These are phyloP conservation scores for Morpho helenor DNA, from an alignment of 2,888 invertebrate species.

Conservation along the genomic window DNA sequence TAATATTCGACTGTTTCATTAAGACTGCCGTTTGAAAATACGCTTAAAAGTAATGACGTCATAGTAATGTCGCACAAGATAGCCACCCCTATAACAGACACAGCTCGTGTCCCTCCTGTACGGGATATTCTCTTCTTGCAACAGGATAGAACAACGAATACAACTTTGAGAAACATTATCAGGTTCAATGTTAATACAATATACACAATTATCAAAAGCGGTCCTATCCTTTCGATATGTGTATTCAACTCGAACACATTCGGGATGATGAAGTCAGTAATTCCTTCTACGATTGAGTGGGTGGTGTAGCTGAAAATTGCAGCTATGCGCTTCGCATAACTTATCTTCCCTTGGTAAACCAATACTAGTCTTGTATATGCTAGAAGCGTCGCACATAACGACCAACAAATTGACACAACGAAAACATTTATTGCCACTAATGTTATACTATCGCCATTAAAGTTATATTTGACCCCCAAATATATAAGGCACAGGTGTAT, in stretches of 20 bases:
- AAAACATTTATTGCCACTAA: slow-evolving; percentile 15
- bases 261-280: slow-evolving; percentile 13
- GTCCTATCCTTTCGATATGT: not conserved
- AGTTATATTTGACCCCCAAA: not conserved
- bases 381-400: slow-evolving; percentile 24
- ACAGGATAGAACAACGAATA: slow-evolving; percentile 18
- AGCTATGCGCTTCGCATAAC: slow-evolving; percentile 24
- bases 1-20: not conserved
- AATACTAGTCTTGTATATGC: slow-evolving; percentile 29
- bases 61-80: slow-evolving; percentile 24
- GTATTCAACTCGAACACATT: slow-evolving; percentile 4
- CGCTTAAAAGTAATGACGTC: slow-evolving; percentile 1
- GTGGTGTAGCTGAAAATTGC: slow-evolving; percentile 16
- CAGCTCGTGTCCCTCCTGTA: slow-evolving; percentile 4
- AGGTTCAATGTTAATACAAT: slow-evolving; percentile 22
- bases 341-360: slow-evolving; percentile 24
- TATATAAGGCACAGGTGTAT: slow-evolving; percentile 18
- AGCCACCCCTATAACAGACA: slow-evolving; percentile 19
- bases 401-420: slow-evolving; percentile 23
- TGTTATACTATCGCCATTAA: too few relatives aligned
- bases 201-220: not conserved
- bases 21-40: not conserved
- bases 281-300: slow-evolving; percentile 5
- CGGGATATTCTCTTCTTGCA: slow-evolving; percentile 15
- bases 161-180: slow-evolving; percentile 17